Evolutionary conservation across 2,797 vertebrate species (phyloP).

Genomic region (Crenichthys baileyi): DNA sequence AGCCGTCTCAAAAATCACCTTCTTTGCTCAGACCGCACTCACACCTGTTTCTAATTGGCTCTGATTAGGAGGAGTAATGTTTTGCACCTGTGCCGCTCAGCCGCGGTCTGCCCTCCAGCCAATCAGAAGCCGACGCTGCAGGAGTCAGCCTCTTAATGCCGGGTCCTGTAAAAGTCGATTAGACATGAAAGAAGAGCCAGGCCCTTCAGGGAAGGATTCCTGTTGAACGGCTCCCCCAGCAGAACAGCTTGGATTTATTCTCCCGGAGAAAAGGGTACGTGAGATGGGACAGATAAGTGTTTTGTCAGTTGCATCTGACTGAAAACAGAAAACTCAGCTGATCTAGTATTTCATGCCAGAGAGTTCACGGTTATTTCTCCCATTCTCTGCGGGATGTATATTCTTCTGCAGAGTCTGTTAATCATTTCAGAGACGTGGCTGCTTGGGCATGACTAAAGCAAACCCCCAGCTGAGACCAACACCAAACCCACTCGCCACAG

Average conservation of each 20-base stretch:
- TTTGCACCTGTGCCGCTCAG: slow-evolving; percentile 66
- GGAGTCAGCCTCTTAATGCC: slow-evolving; percentile 54
- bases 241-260: slow-evolving; percentile 65
- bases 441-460: slow-evolving; percentile 1
- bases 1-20: slow-evolving; percentile 34
- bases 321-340: slow-evolving; percentile 40
- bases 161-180: slow-evolving; percentile 20
- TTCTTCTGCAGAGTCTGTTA: not conserved
- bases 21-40: slow-evolving; percentile 24
- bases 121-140: slow-evolving; percentile 54
- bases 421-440: not conserved
- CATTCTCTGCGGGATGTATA: slow-evolving; percentile 13
- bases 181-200: slow-evolving; percentile 22
- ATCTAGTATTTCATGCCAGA: slow-evolving; percentile 36
- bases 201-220: slow-evolving; percentile 61
- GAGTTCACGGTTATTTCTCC: slow-evolving; percentile 44
- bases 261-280: slow-evolving; percentile 40
- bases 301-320: slow-evolving; percentile 52
- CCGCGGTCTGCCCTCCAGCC: slow-evolving; percentile 43
- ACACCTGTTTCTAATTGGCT: slow-evolving; percentile 73
- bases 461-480: not conserved
- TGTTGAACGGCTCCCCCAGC: slow-evolving; percentile 44
- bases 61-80: slow-evolving; percentile 62
- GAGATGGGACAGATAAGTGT: slow-evolving; percentile 64
- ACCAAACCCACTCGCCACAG: not conserved